Evolutionary conservation across 2,113 vertebrate genomes (phyloP), one percentile per base, ranked within the genome.

Genomic region (Melanerpes formicivorus): DNA sequence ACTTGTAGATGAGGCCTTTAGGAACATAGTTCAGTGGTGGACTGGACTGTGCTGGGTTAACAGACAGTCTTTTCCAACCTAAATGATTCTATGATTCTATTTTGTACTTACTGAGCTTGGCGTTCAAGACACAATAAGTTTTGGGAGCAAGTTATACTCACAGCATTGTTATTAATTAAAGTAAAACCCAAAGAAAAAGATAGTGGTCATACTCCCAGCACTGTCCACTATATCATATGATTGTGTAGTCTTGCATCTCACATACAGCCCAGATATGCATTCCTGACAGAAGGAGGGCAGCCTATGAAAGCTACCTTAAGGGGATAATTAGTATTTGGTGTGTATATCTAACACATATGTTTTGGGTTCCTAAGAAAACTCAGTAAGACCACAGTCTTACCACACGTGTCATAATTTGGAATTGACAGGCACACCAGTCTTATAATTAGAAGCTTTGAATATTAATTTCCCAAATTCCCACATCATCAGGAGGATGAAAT

Each of bases 391-490:
- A 22, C 22, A 71, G 58, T 44, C 62, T 77, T 91, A 86, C 83
- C 88, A 75, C 22, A 42, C 18, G 25, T 84, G 58, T 90, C 86
- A 91, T 90, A 78, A 79, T 78, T 34, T 79, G 55, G 65, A 80
- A 84, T 25, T 87, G 88, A 62, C 71, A 90, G 80, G 44, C 32
- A 29, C 19, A 81, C 73, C 42, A 72, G 46, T 84, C 52, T 59
- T 64, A 40, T 81, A 88, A 90, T 91, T 90, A 88, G 65, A 87
- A 89, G 62, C 42, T 93, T 88, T 84, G 37, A 54, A 50, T 90
- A 73, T 84, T 93, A 87, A 92, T 95, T 90, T 91, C 76, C 56
- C 59, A 25, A 48, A 80, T 56, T 94, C 69, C 48, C 66, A 75
- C 67, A 63, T 91, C 75, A 76, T 82, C 42, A 16, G 46, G 64